Evolutionary conservation across 2,113 vertebrate species (phyloP), one percentile per base, ranked within the genome.

Genomic region (Sebastes fasciatus): DNA sequence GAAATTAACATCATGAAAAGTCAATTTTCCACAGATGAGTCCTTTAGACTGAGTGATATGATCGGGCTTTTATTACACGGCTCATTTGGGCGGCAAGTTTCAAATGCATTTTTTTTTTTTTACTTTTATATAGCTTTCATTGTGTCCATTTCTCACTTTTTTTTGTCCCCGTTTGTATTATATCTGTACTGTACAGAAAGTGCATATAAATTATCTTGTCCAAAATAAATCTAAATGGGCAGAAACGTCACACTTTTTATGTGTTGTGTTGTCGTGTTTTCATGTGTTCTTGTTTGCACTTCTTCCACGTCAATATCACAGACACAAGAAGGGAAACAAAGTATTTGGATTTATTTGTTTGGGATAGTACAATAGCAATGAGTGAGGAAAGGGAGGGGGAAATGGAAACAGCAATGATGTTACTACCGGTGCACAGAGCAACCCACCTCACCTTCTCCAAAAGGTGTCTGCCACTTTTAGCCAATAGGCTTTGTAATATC

Each of bases 271-370:
- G 54, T 77, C 21, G 16, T 61, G 42, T 83, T 74, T 73, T 61
- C 12, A 34, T 62, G 48, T 69, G 61, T 58, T n/a, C 2, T 75
- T 55, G 23, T 77, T 51, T 45, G 55, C n/a, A 23, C 42, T 17
- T 61, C 5, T 5, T 55, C 49, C 6, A 64, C 42, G 43, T 57
- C 1, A 49, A 6, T 54, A 85, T 52, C 49, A 85, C 69, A 87
- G 71, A 93, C 73, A 86, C 85, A 34, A 73, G 65, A 89, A 67
- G 74, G 77, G 82, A 91, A 91, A 94, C 57, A 92, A 88, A 92
- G 82, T 88, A 90, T 87, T 92, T 94, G 84, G 68, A 91, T 95
- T 94, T 95, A 94, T 94, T 95, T 84, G 85, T 90, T 92, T 79
- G 80, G 83, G 89, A 89, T 89, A 90, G 84, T 91, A 95, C 92